Conservation (phyloP, 2,797 vertebrate species). For the Channallabes apus region DNA sequence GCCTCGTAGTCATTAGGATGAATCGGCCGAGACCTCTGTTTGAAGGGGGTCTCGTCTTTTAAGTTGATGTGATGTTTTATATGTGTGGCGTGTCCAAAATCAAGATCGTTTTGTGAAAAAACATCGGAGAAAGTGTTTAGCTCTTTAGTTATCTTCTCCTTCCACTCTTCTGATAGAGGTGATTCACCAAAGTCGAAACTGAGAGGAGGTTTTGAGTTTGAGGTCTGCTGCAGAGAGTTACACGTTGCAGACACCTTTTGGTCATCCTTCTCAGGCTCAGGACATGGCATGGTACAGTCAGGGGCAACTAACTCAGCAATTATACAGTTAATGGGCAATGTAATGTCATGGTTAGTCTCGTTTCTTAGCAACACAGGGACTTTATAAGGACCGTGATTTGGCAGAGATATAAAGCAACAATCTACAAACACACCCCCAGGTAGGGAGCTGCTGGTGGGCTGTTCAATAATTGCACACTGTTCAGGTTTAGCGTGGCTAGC, state of each 20-base stretch:
- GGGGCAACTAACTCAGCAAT: not conserved
- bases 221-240: too few species aligned
- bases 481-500: too few species aligned
- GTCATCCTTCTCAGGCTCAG: not conserved
- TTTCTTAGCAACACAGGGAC: conserved; percentile 32
- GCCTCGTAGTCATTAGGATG: conserved; percentile 21
- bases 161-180: not conserved
- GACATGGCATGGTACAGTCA: too few species aligned
- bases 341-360: conserved; percentile 21
- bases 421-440: too few species aligned
- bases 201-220: not conserved
- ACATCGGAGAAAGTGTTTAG: not conserved
- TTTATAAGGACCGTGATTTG: conserved; percentile 9
- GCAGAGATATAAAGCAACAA: too few species aligned
- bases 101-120: not conserved
- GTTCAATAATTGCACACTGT: too few species aligned
- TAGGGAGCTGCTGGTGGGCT: too few species aligned
- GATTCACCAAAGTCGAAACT: not conserved
- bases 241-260: too few species aligned
- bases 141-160: not conserved
- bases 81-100: not conserved
- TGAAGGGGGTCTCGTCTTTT: not conserved
- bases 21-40: not conserved
- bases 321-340: not conserved
- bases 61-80: too few species aligned